Percentiles rank a stretch among this genome's conserved stretches.
Evolutionary conservation across 2,113 vertebrate species (phyloP).

Genomic region (Triplophysa tibetana): DNA sequence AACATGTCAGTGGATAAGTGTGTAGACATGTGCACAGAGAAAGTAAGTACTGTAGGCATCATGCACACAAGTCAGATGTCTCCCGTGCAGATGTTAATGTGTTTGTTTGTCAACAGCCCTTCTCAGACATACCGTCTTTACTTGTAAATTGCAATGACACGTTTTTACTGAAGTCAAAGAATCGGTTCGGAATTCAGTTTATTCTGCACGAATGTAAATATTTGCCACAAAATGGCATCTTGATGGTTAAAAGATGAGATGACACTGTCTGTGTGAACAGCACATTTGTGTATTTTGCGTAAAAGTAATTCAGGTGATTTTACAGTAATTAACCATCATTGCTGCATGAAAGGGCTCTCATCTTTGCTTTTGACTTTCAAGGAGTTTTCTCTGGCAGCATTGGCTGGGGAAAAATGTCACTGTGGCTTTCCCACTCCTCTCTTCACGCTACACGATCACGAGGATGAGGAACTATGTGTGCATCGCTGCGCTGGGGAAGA

Average conservation of each 20-base stretch:
- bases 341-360: not conserved
- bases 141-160: too few species aligned
- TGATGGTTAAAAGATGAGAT: too few species aligned
- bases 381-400: conserved; percentile 88
- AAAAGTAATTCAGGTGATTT: too few species aligned
- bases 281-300: too few species aligned
- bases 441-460: conserved; percentile 89
- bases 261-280: too few species aligned
- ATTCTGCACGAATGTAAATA: too few species aligned
- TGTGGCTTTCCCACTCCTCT: conserved; percentile 89
- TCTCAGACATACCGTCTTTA: too few species aligned
- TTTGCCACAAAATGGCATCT: too few species aligned
- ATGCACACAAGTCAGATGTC: not conserved
- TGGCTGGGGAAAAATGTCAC: conserved; percentile 82
- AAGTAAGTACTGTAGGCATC: conserved; percentile 71
- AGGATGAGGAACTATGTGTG: conserved; percentile 88
- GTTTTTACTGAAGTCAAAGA: too few species aligned
- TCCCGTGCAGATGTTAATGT: not conserved
- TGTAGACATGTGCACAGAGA: conserved; percentile 93
- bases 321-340: too few species aligned
- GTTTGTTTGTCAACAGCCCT: not conserved
- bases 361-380: conserved; percentile 57
- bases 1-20: conserved; percentile 95
- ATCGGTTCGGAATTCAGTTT: too few species aligned
- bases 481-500: conserved; percentile 85